Base-by-base conservation (phyloP, 2,797 vertebrate species). In the Rhinella marina region DNA sequence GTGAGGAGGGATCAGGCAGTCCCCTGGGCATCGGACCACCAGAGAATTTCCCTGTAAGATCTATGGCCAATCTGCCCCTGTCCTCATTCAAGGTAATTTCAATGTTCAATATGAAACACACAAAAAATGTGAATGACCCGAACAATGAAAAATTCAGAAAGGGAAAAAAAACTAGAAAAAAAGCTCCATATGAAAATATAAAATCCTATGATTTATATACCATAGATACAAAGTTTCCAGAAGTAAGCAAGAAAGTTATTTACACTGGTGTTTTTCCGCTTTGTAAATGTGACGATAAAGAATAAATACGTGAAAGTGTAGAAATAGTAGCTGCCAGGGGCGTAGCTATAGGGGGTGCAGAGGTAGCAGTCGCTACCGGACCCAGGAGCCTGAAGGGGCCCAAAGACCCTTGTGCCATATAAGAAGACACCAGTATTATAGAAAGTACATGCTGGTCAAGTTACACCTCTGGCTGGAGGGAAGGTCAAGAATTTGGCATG, bases 161-260 rank as follows among this genome's bases (percentile, higher is more conserved):
- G 91, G 90, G 92, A 95, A 93, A 95, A 94, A 95, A 93, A 96
- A 94, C 94, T 95, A 96, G 95, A 94, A 96, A 96, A 96, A 95
- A 96, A 96, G 95, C 95, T 96, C 96, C 95, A 96, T 97, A 97
- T 96, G 96, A 97, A 98, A 98, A 98, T 97, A 97, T 96, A 97
- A 96, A 97, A 95, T 96, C 96, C 95, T 97, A 96, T 96, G 96
- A 97, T 96, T 88, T 96, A 96, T 96, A 97, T 96, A 96, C 94
- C 95, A 95, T 96, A 96, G 95, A 96, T 96, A 96, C 95, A 96
- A 95, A 95, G 93, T 95, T 95, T 94, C 93, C 94, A 95, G 94
- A 95, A 95, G 95, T 62, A 96, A 92, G 95, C 95, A 96, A 97
- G 93, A 94, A 95, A 96, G 95, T 41, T 96, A 96, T 97, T 96